Evolutionary conservation across 1,140 invertebrate genomes (phyloP), one percentile per base, ranked within the genome.

Genomic region (Neodiprion fabricii): DNA sequence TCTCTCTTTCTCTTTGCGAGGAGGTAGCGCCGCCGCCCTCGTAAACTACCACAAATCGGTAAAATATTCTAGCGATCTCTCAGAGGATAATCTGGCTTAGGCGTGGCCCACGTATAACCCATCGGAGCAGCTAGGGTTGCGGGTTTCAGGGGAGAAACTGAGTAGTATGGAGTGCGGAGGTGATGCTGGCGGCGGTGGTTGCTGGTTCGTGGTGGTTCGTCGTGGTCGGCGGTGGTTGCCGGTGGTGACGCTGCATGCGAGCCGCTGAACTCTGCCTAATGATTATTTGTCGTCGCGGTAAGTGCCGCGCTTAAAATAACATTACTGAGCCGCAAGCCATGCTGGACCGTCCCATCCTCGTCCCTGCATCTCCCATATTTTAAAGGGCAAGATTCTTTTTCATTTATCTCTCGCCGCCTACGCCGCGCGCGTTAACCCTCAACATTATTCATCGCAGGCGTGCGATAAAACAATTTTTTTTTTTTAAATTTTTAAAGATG

Each of bases 251-350:
- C 71, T 65, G n/a, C 28, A 65, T 65, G 74, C 74, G 76, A 79
- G 74, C 80, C 79, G 76, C 75, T 82, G 78, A 82, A 82, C 79
- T 82, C 78, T 78, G 79, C 76, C 75, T 82, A 80, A 82, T 82
- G 81, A 82, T 82, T 82, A 82, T 82, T 82, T 82, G 81, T 82
- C 79, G 81, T 72, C 78, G 80, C 72, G 77, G 80, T 82, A 82
- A 82, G 79, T 82, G 80, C 79, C 67, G 71, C 70, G 79, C 79
- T 82, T 82, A 82, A 79, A 82, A 82, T 79, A 82, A 82, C 81
- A 82, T 82, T 82, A 82, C 75, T 72, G 76, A 72, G 71, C 80
- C 80, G 74, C 78, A 82, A 82, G 78, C 76, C 75, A 72, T 53
- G 72, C 40, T 74, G 75, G 71, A 74, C 28, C 28, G 5, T 40